Conservation (phyloP, 2,113 vertebrate genomes). For the Ctenomys sociabilis region DNA sequence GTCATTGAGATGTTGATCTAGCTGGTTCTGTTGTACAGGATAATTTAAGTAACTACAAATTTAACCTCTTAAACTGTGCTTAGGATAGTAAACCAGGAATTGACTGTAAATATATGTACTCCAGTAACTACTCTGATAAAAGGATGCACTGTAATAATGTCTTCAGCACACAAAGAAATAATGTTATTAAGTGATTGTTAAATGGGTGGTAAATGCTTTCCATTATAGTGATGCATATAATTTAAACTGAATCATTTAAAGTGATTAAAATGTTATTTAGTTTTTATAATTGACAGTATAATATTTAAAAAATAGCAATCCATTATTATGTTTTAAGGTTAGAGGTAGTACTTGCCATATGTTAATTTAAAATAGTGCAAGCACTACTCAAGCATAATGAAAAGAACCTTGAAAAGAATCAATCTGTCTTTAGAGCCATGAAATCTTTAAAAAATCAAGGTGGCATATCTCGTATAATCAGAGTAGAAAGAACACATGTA, state of each 20-base stretch:
- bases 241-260: neutral
- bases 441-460: constrained; percentile 44
- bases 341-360: neutral
- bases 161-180: neutral
- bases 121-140: neutral
- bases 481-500: constrained; percentile 68
- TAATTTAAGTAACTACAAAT: neutral
- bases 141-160: neutral
- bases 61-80: constrained; percentile 33
- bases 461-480: constrained; percentile 21
- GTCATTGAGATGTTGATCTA: constrained; percentile 32
- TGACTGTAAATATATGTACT: constrained; percentile 5
- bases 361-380: constrained; percentile 30
- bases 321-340: constrained; percentile 41
- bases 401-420: constrained; percentile 43
- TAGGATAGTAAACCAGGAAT: neutral
- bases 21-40: constrained; percentile 63
- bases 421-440: constrained; percentile 7
- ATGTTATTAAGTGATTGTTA: neutral
- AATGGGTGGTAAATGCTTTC: neutral
- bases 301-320: constrained; percentile 5
- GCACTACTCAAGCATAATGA: neutral
- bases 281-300: neutral
- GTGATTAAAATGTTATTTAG: constrained; percentile 47
- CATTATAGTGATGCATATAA: neutral